Conservation (phyloP, 2,888 invertebrate species). For the Trissolcus japonicus region DNA sequence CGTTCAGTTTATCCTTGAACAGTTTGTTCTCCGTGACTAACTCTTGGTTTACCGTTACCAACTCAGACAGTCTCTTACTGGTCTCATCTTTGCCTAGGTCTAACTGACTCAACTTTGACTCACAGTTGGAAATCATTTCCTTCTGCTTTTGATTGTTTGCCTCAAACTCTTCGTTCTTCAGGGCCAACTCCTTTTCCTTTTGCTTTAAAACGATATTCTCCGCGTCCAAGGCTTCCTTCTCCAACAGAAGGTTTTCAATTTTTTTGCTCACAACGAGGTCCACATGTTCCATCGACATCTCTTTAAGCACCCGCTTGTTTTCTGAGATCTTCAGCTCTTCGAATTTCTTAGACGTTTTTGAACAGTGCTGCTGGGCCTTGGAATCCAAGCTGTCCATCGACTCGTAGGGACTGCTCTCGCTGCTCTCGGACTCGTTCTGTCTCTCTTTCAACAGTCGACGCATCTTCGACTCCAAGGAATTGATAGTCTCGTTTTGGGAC, state of each 20-base stretch:
- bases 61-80: slow-evolving; percentile 42
- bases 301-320: slow-evolving; percentile 26
- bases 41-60: slow-evolving; percentile 53
- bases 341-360: slow-evolving; percentile 36
- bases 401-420: slow-evolving; percentile 6
- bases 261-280: slow-evolving; percentile 25
- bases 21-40: slow-evolving; percentile 61
- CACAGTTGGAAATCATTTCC: slow-evolving; percentile 41
- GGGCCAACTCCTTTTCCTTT: slow-evolving; percentile 17
- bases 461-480: slow-evolving; percentile 23
- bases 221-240: slow-evolving; percentile 28
- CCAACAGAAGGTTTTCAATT: slow-evolving; percentile 27
- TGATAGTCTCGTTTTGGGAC: slow-evolving; percentile 31
- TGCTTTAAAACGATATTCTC: slow-evolving; percentile 32
- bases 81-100: slow-evolving; percentile 24
- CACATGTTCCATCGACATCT: slow-evolving; percentile 39
- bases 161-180: slow-evolving; percentile 39
- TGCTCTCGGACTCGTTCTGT: slow-evolving; percentile 17
- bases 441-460: slow-evolving; percentile 12
- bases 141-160: slow-evolving; percentile 45
- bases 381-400: slow-evolving; percentile 22
- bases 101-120: slow-evolving; percentile 20
- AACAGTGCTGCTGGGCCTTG: slow-evolving; percentile 24
- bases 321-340: slow-evolving; percentile 35
- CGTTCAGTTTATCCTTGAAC: slow-evolving; percentile 63